Percentiles rank a stretch among this genome's conserved stretches.
Evolutionary conservation across 2,888 invertebrate genomes (phyloP).

Genomic region (Adelognathus sp.): DNA sequence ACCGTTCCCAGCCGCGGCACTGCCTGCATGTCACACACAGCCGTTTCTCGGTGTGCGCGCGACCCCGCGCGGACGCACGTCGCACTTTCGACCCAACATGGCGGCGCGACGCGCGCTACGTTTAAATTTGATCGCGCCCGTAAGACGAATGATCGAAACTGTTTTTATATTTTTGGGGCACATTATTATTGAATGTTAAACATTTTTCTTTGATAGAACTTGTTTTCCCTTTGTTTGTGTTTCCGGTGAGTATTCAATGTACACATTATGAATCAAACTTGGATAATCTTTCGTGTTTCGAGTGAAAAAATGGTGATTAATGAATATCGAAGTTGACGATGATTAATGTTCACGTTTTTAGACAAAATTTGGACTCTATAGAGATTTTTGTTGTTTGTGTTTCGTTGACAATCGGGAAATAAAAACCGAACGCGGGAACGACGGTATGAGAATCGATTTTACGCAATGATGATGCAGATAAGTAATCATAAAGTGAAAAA

Average conservation of each 20-base stretch:
- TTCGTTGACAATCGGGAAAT: no score
- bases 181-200: not conserved
- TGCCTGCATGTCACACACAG: conserved; percentile 38
- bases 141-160: not conserved
- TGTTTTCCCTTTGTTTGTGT: not conserved
- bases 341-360: no score
- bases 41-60: not conserved
- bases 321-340: not conserved
- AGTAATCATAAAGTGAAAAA: no score
- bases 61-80: conserved; percentile 7
- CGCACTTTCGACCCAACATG: conserved; percentile 27
- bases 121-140: conserved; percentile 11
- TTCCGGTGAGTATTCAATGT: no score
- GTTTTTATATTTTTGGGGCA: not conserved
- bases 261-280: not conserved
- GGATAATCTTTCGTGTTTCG: not conserved
- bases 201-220: not conserved
- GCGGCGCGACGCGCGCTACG: conserved; percentile 17
- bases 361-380: no score
- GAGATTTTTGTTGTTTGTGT: no score
- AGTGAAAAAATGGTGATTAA: no score
- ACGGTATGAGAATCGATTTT: no score
- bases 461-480: no score
- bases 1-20: conserved; percentile 34
- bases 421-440: no score